phyloP scores from a whole-genome alignment of 2,797 vertebrate genomes.

The Coregonus ussuriensis region DNA sequence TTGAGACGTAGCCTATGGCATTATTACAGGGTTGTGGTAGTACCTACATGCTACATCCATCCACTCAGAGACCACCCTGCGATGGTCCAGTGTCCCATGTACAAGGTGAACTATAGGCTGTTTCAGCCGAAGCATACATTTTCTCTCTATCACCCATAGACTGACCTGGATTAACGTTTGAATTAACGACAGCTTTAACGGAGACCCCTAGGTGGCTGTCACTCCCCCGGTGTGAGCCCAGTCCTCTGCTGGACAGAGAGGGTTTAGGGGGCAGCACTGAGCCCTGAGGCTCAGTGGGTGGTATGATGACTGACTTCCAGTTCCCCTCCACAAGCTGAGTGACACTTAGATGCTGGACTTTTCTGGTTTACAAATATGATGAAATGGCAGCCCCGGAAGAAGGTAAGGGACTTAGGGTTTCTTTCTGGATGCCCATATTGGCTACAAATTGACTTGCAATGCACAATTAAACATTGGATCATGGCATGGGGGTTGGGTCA shows the following conservation, averaged over 20 bases:
- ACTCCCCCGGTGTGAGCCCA: not conserved
- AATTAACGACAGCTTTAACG: not conserved
- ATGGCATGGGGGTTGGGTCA: not conserved
- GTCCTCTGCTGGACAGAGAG: constrained; percentile 29
- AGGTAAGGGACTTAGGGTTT: constrained; percentile 65
- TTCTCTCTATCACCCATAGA: too few relatives aligned
- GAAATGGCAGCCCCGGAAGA: constrained; percentile 93
- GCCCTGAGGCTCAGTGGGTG: constrained; percentile 42
- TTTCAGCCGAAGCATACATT: not conserved
- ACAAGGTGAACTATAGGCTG: not conserved
- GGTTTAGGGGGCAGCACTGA: constrained; percentile 13
- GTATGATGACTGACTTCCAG: constrained; percentile 63
- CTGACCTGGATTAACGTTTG: too few relatives aligned
- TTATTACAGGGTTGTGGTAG: not conserved
- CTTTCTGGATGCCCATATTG: not conserved
- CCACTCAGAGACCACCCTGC: not conserved
- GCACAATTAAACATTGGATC: not conserved
- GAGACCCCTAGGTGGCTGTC: not conserved
- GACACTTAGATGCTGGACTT: constrained; percentile 77
- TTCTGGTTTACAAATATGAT: constrained; percentile 86
- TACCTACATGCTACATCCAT: not conserved
- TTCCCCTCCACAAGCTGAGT: constrained; percentile 54
- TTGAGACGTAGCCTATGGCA: not conserved
- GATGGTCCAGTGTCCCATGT: not conserved
- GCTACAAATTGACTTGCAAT: not conserved